Conservation (phyloP, 1,140 invertebrate genomes). For the Campoletis sonorensis region DNA sequence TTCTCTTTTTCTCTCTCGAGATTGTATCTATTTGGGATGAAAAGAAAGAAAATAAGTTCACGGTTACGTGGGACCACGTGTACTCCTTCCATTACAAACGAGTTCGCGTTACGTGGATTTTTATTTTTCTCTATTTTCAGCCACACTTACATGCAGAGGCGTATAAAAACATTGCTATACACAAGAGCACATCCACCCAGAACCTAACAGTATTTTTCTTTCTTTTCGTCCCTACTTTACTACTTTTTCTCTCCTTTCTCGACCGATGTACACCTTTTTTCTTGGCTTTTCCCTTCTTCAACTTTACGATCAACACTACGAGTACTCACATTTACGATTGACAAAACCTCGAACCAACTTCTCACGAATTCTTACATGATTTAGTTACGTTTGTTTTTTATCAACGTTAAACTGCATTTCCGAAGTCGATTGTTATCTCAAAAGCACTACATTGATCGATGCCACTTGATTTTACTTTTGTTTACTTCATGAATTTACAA, state of each 20-base stretch:
- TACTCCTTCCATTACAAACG: constrained; percentile 48
- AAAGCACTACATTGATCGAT: no score
- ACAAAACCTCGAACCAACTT: not conserved
- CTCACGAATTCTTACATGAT: not conserved
- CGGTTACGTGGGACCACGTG: constrained; percentile 64
- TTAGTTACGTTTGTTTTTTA: not conserved
- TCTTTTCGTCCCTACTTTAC: constrained; percentile 1
- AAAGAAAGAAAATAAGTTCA: constrained; percentile 48
- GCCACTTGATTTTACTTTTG: no score
- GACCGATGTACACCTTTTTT: constrained; percentile 10
- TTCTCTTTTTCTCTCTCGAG: not conserved
- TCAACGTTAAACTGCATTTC: no score
- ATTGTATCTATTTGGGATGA: constrained; percentile 49
- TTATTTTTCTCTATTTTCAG: constrained; percentile 49
- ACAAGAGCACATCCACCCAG: not conserved
- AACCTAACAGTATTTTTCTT: constrained; percentile 25
- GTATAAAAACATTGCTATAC: not conserved
- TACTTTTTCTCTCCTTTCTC: constrained; percentile 5
- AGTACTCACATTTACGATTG: not conserved
- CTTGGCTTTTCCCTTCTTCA: constrained; percentile 3
- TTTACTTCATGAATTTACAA: no score
- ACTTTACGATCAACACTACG: not conserved
- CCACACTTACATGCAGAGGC: not conserved
- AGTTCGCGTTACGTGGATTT: constrained; percentile 50
- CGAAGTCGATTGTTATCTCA: no score